Evolutionary conservation across 2,113 vertebrate species (phyloP), one percentile per base, ranked within the genome.

Genomic region (Tretioscincus oriximinensis): DNA sequence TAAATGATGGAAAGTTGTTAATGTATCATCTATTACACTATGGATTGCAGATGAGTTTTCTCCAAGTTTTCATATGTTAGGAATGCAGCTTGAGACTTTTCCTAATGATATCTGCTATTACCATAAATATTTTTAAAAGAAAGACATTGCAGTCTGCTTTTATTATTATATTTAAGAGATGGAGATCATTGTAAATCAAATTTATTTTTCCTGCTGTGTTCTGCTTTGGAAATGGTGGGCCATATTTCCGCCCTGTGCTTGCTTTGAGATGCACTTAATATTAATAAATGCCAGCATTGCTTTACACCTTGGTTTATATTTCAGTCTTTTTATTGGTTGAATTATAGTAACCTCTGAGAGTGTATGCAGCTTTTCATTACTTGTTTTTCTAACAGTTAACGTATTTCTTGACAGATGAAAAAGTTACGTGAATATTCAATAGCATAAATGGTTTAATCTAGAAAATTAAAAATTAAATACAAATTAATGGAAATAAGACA

Each of bases 221-320:
- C 60, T 41, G 7, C 31, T 61, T 78, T 64, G 54, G 0, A 14
- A 3, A 60, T 47, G 49, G 47, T 21, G 60, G 73, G 24, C 74
- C 29, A 0, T 10, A 76, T n/a, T 75, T 45, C 0, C 0, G 0
- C 66, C 1, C 29, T 60, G 4, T 6, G 1, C 65, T 76, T 70
- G 29, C 77, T 64, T 73, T 80, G 51, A 77, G 49, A 21, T 67
- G 1, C 47, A 78, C 76, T 77, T 76, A 76, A 82, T 0, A 0
- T 70, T 24, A 9, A 26, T 21, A 45, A 79, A 45, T 0, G 4
- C 73, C 21, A 63, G 2, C 68, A 60, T 82, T 35, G 0, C 77
- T 76, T 76, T 22, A 73, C 47, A 82, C 35, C 63, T 72, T 28
- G 61, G 29, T 54, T 84, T 83, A 18, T 31, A 10, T 81, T 81